A percentile compares a stretch with the other conserved stretches of the same genome.
phyloP scores from a whole-genome alignment of 2,888 invertebrate genomes.

The Epinotia brunnichana region DNA sequence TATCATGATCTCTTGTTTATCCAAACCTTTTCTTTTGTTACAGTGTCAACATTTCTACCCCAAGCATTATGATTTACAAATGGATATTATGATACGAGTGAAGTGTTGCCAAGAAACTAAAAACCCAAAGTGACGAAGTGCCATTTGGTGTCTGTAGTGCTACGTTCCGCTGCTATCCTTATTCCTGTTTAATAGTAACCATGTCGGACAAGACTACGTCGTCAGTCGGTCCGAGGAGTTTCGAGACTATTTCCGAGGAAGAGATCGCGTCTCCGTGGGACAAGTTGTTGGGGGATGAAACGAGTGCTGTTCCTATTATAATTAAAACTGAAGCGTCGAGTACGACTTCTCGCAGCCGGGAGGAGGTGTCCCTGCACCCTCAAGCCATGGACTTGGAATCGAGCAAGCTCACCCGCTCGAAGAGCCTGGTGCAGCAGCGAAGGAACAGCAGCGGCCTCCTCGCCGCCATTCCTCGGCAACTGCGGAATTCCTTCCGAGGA shows the following conservation, averaged over 20 bases:
- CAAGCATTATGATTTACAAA: slow-evolving; percentile 84
- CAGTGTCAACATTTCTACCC: slow-evolving; percentile 84
- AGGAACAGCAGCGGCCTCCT: slow-evolving; percentile 82
- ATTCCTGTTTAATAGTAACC: slow-evolving; percentile 57
- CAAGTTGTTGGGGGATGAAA: slow-evolving; percentile 76
- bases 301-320: slow-evolving; percentile 76
- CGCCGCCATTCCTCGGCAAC: slow-evolving; percentile 80
- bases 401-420: slow-evolving; percentile 75
- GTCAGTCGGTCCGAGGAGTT: slow-evolving; percentile 79
- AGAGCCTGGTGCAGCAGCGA: slow-evolving; percentile 75
- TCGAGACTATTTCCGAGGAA: slow-evolving; percentile 81
- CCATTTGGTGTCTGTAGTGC: slow-evolving; percentile 79
- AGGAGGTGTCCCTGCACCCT: slow-evolving; percentile 67
- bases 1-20: neutral
- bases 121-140: slow-evolving; percentile 83
- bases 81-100: slow-evolving; percentile 84
- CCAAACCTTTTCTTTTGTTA: slow-evolving; percentile 66
- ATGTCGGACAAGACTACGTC: slow-evolving; percentile 81
- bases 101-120: slow-evolving; percentile 84
- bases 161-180: slow-evolving; percentile 71
- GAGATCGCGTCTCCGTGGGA: slow-evolving; percentile 78
- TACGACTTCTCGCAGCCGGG: slow-evolving; percentile 67
- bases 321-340: slow-evolving; percentile 77
- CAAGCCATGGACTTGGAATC: slow-evolving; percentile 69
- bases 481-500: slow-evolving; percentile 79